Percentiles rank a stretch among this genome's conserved stretches.
These are phyloP conservation scores for Arvicanthis niloticus DNA, from an alignment of 2,113 vertebrate species.

Conservation along the genomic window DNA sequence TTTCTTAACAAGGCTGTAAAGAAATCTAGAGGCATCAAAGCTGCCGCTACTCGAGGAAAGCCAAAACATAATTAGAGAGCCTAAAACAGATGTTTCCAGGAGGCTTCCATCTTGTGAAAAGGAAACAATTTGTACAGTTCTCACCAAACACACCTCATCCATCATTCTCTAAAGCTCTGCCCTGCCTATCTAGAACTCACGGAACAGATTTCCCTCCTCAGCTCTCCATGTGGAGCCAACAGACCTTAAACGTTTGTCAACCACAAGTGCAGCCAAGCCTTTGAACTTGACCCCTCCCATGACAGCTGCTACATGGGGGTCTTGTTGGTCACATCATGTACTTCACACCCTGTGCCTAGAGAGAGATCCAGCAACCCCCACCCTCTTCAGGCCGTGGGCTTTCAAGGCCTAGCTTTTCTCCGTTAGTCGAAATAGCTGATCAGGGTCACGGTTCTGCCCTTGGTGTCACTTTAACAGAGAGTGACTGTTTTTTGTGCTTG, in stretches of 20 bases:
- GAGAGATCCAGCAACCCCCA: neutral
- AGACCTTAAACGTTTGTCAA: conserved; percentile 56
- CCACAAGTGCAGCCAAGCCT: conserved; percentile 1
- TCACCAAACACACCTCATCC: conserved; percentile 63
- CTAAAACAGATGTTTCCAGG: conserved; percentile 65
- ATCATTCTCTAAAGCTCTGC: neutral
- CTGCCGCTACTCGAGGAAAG: conserved; percentile 59
- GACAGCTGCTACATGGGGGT: neutral
- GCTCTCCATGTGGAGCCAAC: neutral
- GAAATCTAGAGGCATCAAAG: conserved; percentile 67
- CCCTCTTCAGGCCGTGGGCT: neutral
- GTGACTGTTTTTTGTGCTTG: neutral
- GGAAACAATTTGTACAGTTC: conserved; percentile 71
- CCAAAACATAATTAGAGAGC: conserved; percentile 71
- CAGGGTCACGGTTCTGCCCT: neutral
- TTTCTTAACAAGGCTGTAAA: conserved; percentile 70
- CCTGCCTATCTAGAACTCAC: conserved; percentile 22
- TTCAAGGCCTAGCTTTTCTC: conserved; percentile 5
- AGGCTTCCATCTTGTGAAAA: conserved; percentile 72
- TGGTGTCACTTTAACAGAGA: neutral
- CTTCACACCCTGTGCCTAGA: conserved; percentile 44
- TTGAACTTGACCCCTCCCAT: neutral
- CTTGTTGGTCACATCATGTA: neutral
- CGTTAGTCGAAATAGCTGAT: neutral
- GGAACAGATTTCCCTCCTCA: neutral